Evolutionary conservation across 1,140 invertebrate species (phyloP).

Genomic region (Drosophila baimaii): DNA sequence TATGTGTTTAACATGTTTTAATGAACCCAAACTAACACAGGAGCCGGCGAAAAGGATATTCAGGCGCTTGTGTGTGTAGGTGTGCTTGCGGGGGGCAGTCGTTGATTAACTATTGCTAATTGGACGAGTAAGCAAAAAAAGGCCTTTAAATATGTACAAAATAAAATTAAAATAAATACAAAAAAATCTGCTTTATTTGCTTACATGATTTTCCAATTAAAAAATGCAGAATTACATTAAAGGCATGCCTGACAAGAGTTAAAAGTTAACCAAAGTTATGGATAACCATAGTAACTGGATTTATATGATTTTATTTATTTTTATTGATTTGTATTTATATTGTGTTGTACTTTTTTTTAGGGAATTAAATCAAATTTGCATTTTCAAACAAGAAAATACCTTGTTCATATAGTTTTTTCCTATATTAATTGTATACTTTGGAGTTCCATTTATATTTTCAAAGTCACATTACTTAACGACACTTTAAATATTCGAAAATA

Average conservation of each 20-base stretch:
- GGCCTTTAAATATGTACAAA: not conserved
- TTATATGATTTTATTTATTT: no score
- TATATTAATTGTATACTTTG: no score
- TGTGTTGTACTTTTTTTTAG: no score
- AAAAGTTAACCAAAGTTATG: not conserved
- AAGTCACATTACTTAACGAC: no score
- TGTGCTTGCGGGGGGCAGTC: not conserved
- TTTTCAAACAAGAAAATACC: no score
- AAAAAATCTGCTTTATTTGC: not conserved
- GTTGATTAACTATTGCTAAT: constrained; percentile 30
- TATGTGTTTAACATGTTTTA: constrained; percentile 75
- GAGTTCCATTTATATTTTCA: no score
- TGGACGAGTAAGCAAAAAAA: constrained; percentile 20
- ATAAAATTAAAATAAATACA: not conserved
- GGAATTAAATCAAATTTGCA: no score
- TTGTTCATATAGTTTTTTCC: no score
- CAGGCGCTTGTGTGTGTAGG: not conserved
- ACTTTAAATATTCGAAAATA: no score
- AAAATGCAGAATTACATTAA: not conserved
- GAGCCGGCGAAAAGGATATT: constrained; percentile 13
- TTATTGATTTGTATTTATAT: no score
- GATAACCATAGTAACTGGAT: not conserved
- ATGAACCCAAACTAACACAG: constrained; percentile 61
- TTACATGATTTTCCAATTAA: not conserved
- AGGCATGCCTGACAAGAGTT: no score